Evolutionary conservation across 2,888 invertebrate genomes (phyloP).

Genomic region (Busseola fusca): DNA sequence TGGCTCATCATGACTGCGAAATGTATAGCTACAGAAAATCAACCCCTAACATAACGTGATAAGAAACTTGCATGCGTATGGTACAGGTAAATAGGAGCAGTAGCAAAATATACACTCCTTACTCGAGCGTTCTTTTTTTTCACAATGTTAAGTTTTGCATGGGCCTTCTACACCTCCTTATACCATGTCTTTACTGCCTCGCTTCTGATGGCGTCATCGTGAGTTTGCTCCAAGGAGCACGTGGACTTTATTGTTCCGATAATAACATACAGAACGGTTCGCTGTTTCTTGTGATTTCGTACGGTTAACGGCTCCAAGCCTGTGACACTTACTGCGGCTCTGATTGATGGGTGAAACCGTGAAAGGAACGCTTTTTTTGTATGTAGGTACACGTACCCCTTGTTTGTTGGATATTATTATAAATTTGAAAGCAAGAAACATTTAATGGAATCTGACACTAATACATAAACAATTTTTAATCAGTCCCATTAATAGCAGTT

Average conservation of each 20-base stretch:
- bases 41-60: conserved; percentile 19
- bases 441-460: background rate
- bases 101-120: background rate
- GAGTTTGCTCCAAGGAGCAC: conserved; percentile 40
- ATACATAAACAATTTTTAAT: background rate
- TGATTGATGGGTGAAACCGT: conserved; percentile 36
- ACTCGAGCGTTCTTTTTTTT: background rate
- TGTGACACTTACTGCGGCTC: conserved; percentile 19
- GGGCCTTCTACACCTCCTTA: conserved; percentile 9
- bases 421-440: background rate
- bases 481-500: background rate
- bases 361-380: conserved; percentile 22
- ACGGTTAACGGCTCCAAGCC: conserved; percentile 15
- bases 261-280: conserved; percentile 48
- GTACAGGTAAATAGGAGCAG: background rate
- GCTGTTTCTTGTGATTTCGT: conserved; percentile 24
- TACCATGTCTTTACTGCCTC: background rate
- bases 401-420: background rate
- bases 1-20: conserved; percentile 41
- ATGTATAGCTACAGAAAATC: conserved; percentile 14
- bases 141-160: background rate
- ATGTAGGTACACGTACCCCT: background rate
- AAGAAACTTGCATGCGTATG: conserved; percentile 7
- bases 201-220: conserved; percentile 12
- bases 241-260: conserved; percentile 51